Conservation (phyloP, 2,888 invertebrate species). For the Shargacucullia verbasci region DNA sequence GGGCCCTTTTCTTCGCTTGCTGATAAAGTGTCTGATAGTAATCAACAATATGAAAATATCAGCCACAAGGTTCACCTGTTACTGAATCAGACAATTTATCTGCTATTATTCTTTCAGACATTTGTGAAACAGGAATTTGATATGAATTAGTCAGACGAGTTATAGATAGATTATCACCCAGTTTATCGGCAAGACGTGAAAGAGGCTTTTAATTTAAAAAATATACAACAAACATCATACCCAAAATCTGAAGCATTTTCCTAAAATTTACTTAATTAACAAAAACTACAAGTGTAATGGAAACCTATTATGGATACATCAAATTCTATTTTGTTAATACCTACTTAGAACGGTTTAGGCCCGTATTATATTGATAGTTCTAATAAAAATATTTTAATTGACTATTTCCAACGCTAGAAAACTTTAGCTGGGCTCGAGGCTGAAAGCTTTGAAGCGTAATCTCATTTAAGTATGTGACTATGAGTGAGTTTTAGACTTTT, state of each 20-base stretch:
- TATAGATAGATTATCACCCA: too few species aligned
- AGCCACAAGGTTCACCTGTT: too few species aligned
- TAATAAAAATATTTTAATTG: constrained; percentile 70
- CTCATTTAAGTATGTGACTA: constrained; percentile 63
- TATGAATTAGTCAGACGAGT: too few species aligned
- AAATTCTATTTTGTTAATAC: constrained; percentile 36
- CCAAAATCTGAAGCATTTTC: constrained; percentile 42
- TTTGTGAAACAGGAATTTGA: too few species aligned
- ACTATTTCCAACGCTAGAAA: constrained; percentile 82
- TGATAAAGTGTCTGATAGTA: too few species aligned
- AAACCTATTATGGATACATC: constrained; percentile 27
- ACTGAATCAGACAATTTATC: too few species aligned
- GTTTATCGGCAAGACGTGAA: too few species aligned
- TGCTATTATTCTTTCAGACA: too few species aligned
- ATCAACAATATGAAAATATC: too few species aligned
- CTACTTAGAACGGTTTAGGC: constrained; percentile 68
- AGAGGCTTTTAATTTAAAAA: too few species aligned
- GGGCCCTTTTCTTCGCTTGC: too few species aligned
- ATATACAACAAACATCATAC: background rate
- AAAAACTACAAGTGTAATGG: constrained; percentile 14
- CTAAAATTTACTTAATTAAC: constrained; percentile 3
- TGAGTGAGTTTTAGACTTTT: too few species aligned
- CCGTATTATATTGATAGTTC: constrained; percentile 52
- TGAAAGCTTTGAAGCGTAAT: constrained; percentile 83
- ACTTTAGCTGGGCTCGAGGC: constrained; percentile 87